These are phyloP conservation scores for Buphagus erythrorhynchus DNA, from an alignment of 2,797 vertebrate species.

Conservation along the genomic window DNA sequence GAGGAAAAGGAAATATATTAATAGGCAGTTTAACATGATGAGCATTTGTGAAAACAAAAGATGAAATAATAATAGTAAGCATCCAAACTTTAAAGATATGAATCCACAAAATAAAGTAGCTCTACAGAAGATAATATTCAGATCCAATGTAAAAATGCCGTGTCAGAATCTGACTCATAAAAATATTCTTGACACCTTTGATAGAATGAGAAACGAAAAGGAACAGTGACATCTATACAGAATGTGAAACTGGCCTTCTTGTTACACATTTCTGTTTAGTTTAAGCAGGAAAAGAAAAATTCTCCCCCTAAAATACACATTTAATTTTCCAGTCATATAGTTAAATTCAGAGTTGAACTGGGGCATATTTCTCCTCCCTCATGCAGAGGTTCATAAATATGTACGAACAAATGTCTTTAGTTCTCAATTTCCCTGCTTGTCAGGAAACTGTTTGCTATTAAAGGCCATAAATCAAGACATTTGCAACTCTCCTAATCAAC, in stretches of 20 bases:
- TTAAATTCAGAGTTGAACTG: neutral
- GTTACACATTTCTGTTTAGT: neutral
- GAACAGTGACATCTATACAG: neutral
- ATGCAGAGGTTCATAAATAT: neutral
- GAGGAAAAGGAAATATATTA: neutral
- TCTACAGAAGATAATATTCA: neutral
- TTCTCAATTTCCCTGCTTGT: neutral
- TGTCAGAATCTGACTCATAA: neutral
- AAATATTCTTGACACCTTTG: neutral
- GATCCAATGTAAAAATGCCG: neutral
- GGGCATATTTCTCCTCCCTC: neutral
- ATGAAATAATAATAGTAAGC: neutral
- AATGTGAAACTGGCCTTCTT: neutral
- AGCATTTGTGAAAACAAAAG: neutral
- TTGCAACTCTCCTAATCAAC: neutral
- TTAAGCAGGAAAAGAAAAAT: neutral
- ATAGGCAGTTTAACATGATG: neutral
- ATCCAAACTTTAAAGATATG: neutral
- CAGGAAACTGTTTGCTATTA: neutral
- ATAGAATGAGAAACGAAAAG: neutral
- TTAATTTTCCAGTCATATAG: neutral
- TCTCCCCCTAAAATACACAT: neutral
- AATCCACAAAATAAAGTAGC: neutral
- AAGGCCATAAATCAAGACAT: neutral
- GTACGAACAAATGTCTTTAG: neutral